Percentiles rank a stretch among this genome's conserved stretches.
phyloP scores from a whole-genome alignment of 2,113 vertebrate genomes.

The Sphyrna mokarran region DNA sequence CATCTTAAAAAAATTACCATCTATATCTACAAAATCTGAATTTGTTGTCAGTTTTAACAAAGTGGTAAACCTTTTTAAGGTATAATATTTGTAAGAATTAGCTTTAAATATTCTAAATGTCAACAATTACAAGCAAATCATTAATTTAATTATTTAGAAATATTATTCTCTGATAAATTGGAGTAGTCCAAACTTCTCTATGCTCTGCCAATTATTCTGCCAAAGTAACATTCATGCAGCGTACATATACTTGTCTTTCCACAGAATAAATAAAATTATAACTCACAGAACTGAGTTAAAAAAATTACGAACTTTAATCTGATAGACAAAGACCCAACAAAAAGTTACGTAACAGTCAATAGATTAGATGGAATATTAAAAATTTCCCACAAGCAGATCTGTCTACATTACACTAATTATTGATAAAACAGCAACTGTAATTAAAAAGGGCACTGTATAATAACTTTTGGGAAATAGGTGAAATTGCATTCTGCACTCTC shows the following conservation, averaged over 20 bases:
- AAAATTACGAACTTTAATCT: neutral
- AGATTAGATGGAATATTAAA: conserved; percentile 14
- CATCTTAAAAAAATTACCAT: neutral
- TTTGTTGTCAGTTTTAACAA: neutral
- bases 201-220: neutral
- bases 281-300: neutral
- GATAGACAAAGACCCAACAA: neutral
- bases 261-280: neutral
- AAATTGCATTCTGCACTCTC: neutral
- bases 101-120: neutral
- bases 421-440: conserved; percentile 23
- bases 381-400: neutral
- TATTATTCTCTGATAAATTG: neutral
- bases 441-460: conserved; percentile 17
- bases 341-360: neutral
- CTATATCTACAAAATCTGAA: neutral
- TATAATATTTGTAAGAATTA: neutral
- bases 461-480: neutral
- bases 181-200: neutral
- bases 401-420: neutral
- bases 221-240: neutral
- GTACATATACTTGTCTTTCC: neutral
- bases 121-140: neutral
- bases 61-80: neutral
- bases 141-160: neutral